Evolutionary conservation across 1,140 invertebrate species (phyloP).

Genomic region (Caenorhabditis inopinata): DNA sequence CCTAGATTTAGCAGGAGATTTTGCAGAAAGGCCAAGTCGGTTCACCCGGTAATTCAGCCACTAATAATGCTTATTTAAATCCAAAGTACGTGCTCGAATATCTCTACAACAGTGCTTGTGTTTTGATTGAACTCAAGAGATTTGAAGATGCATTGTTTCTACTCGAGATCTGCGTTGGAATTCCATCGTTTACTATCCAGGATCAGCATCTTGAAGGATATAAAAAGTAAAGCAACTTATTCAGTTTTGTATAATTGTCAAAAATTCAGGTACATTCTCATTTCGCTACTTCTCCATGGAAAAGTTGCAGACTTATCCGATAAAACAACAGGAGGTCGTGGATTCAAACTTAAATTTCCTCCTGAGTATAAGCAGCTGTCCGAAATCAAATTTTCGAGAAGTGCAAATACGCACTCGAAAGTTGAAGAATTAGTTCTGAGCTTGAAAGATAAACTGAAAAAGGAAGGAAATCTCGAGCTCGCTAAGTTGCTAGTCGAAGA

Average conservation of each 20-base stretch:
- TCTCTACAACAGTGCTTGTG: neutral
- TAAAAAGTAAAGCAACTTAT: too few species aligned
- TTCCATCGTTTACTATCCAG: neutral
- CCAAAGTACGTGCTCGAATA: conserved; percentile 2
- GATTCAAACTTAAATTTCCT: neutral
- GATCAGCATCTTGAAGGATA: neutral
- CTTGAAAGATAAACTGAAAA: neutral
- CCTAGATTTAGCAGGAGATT: too few species aligned
- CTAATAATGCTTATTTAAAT: neutral
- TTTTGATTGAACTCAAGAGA: neutral
- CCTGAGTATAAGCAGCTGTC: neutral
- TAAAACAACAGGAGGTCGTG: neutral
- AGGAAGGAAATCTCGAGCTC: conserved; percentile 24
- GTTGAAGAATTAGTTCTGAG: neutral
- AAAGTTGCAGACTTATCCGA: neutral
- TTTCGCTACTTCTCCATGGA: neutral
- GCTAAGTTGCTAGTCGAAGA: neutral
- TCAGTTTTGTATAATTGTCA: too few species aligned
- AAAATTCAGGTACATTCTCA: conserved; percentile 3
- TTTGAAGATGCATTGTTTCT: neutral
- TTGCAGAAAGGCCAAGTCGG: neutral
- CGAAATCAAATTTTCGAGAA: neutral
- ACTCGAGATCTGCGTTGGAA: neutral
- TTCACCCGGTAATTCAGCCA: neutral
- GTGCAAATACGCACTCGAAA: neutral